Base-by-base conservation (phyloP, 1,140 invertebrate species). In the Achroia grisella region DNA sequence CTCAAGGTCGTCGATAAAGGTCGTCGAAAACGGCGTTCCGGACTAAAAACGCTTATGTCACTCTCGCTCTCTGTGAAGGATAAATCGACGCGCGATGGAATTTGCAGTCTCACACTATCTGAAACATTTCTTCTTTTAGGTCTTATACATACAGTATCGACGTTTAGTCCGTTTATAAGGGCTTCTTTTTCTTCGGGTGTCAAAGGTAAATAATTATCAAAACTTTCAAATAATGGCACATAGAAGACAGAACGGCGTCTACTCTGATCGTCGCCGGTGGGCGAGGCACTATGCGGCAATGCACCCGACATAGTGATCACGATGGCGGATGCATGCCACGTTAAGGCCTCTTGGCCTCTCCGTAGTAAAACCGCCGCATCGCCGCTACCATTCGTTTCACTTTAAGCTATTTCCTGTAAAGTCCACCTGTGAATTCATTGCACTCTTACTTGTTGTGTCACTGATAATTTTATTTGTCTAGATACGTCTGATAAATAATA, bases 181-280 rank as follows among this genome's bases (percentile, higher is more conserved):
- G 83, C 79, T 48, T 86, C 78, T 42, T 74, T 81, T 57, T 83
- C 77, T 63, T 81, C 74, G 17, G 71, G 58, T 10, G 82, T 76
- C 28, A 86, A 59, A 10, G 86, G 86, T 34, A 86, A 58, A 44
- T 86, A 87, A 48, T 86, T 86, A 42, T 86, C 84, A 36, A 87
- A 84, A 55, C 83, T 87, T 56, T 86, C 84, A 10, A 89, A 87
- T 43, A 90, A 66, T 50, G 89, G 88, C 42, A 90, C 87, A 59
- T 90, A 90, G 72, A 90, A 90, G 42, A 88, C 87, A 36, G 89
- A 90, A 36, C 88, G 86, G 28, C 89, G 86, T 9, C 87, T 74
- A 17, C 72, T 62, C 53, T 79, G 69, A 35, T 86, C 84, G 48
- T 74, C 82, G 69, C 62, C 72, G 60, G 63, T 67, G 56, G 63